phyloP scores from a whole-genome alignment of 2,113 vertebrate genomes.

The Ia io region DNA sequence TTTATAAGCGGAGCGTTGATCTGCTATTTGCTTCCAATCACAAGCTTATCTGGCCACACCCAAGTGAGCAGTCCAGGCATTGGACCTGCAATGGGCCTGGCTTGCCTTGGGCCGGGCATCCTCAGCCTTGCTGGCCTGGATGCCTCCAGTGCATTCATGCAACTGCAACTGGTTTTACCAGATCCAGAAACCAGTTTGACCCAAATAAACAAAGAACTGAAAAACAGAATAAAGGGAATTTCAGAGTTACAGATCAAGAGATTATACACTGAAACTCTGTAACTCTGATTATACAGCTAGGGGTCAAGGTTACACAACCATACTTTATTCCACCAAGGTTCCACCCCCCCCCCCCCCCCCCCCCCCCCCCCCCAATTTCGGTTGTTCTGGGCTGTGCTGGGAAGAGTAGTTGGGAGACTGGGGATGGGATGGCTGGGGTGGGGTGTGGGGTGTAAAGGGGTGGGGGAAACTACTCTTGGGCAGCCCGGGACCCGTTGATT shows the following conservation, averaged over 20 bases:
- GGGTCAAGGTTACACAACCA: background rate
- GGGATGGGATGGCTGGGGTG: background rate
- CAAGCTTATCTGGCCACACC: background rate
- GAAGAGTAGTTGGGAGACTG: background rate
- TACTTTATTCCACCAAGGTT: background rate
- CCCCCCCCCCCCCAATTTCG: background rate
- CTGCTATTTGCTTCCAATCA: background rate
- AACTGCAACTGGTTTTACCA: constrained; percentile 44
- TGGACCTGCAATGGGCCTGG: background rate
- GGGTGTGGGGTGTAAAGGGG: background rate
- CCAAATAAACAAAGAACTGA: background rate
- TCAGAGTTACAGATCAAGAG: background rate
- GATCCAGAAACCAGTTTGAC: background rate
- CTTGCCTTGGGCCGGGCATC: background rate
- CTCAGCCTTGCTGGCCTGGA: background rate
- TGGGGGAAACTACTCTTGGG: background rate
- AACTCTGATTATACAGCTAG: too few species aligned
- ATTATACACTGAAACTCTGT: background rate
- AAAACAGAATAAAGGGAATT: background rate
- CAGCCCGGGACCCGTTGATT: background rate
- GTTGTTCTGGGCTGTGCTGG: background rate
- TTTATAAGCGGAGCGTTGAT: background rate
- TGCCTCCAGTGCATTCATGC: background rate
- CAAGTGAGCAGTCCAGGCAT: background rate
- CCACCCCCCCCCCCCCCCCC: too few species aligned